A percentile compares a stretch with the other conserved stretches of the same genome.
Evolutionary conservation across 2,113 vertebrate genomes (phyloP).

Genomic region (Cariama cristata): DNA sequence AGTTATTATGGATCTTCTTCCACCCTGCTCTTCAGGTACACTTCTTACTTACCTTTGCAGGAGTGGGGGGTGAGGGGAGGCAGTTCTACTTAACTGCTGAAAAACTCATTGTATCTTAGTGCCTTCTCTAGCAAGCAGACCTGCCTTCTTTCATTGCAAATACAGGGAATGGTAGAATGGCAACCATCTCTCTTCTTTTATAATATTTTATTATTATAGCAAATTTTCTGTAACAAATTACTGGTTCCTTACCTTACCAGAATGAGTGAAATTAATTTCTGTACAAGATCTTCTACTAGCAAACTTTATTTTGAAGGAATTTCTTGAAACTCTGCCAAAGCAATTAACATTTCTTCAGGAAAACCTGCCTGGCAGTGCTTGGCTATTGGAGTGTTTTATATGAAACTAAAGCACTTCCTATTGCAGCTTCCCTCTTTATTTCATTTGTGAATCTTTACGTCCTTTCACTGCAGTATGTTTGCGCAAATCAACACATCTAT

Average conservation of each 20-base stretch:
- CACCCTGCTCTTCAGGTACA: slow-evolving; percentile 82
- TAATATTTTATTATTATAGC: neutral
- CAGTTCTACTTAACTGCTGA: neutral
- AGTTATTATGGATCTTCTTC: slow-evolving; percentile 92
- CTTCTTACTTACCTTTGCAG: neutral
- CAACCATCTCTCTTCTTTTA: neutral
- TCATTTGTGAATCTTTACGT: neutral
- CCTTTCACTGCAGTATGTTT: neutral
- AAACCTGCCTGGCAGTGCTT: neutral
- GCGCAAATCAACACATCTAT: neutral
- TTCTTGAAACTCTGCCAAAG: neutral
- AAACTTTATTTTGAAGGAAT: neutral
- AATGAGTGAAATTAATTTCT: neutral
- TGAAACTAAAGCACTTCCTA: neutral
- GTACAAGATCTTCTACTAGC: neutral
- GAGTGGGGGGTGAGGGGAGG: neutral
- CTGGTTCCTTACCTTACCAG: neutral
- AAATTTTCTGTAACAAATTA: neutral
- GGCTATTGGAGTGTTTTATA: neutral
- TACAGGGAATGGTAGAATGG: neutral
- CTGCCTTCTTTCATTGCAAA: neutral
- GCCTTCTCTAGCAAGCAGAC: neutral
- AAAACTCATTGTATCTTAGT: neutral
- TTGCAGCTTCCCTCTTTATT: neutral
- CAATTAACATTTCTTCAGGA: neutral